Conservation (phyloP, 2,888 invertebrate genomes). For the Cosmorhoe ocellata region DNA sequence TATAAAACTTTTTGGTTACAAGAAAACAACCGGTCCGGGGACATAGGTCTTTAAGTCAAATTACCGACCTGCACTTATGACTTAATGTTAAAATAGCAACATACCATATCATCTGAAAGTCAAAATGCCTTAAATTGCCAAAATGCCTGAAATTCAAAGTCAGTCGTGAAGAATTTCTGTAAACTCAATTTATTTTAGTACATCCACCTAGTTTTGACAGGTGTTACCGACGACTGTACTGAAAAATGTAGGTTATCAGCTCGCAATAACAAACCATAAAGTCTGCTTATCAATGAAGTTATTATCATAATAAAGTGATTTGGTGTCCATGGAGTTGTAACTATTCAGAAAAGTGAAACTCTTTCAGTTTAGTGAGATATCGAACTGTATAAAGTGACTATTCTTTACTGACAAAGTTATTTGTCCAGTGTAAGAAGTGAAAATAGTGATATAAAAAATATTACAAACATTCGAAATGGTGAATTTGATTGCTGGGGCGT, state of each 20-base stretch:
- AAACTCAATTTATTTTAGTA: not conserved
- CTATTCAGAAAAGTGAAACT: conserved; percentile 43
- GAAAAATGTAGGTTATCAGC: conserved; percentile 54
- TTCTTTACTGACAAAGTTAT: conserved; percentile 67
- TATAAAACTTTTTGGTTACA: no score
- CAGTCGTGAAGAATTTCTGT: no score
- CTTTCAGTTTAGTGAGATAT: conserved; percentile 9
- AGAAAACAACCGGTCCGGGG: no score
- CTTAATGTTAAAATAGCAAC: no score
- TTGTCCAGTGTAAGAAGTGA: conserved; percentile 66
- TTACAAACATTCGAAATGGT: conserved; percentile 53
- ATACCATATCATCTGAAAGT: no score
- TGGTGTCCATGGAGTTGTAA: conserved; percentile 44
- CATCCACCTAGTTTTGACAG: not conserved
- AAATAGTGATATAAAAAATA: conserved; percentile 13
- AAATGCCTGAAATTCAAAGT: no score
- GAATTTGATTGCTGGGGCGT: conserved; percentile 36
- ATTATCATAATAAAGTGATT: conserved; percentile 28
- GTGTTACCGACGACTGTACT: conserved; percentile 24
- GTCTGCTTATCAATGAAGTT: conserved; percentile 45
- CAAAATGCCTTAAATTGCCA: no score
- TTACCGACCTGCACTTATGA: no score
- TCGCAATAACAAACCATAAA: conserved; percentile 50
- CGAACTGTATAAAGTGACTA: conserved; percentile 36
- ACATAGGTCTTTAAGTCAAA: no score